Percentiles rank a stretch among this genome's conserved stretches.
Conservation (phyloP, 2,113 vertebrate genomes). For the Anolis carolinensis region DNA sequence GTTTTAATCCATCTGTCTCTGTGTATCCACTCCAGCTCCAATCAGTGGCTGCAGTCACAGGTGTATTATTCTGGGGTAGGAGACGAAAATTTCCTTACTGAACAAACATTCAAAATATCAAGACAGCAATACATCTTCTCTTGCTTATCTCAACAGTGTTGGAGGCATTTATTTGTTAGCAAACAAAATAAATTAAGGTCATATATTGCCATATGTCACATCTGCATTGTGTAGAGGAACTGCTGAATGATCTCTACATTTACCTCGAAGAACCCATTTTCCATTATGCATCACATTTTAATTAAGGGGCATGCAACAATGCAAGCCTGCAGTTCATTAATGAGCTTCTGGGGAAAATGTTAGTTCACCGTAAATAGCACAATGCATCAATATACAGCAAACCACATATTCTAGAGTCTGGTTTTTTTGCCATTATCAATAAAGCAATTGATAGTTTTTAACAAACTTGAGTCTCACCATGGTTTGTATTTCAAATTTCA, state of each 20-base stretch:
- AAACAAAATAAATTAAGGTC: slow-evolving; percentile 43
- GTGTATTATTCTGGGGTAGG: slow-evolving; percentile 55
- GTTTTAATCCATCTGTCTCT: slow-evolving; percentile 67
- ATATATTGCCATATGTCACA: background rate
- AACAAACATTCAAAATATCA: slow-evolving; percentile 28
- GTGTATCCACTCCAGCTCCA: slow-evolving; percentile 42
- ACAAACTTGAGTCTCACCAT: background rate
- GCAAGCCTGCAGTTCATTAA: background rate
- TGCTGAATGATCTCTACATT: slow-evolving; percentile 33
- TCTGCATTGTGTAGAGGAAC: slow-evolving; percentile 13
- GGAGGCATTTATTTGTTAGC: background rate
- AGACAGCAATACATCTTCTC: background rate
- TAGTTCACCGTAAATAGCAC: background rate
- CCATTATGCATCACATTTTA: slow-evolving; percentile 17
- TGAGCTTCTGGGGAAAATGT: background rate
- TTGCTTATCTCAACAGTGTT: slow-evolving; percentile 38
- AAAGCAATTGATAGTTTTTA: background rate
- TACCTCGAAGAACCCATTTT: slow-evolving; percentile 27
- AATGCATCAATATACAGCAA: background rate
- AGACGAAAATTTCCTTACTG: slow-evolving; percentile 28
- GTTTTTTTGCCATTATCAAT: slow-evolving; percentile 21
- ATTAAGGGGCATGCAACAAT: background rate
- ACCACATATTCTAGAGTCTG: background rate
- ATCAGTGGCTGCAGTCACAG: slow-evolving; percentile 61
- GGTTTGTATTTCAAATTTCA: slow-evolving; percentile 6